Base-by-base conservation (phyloP, 2,797 vertebrate genomes). In the Telmatherina bonti region DNA sequence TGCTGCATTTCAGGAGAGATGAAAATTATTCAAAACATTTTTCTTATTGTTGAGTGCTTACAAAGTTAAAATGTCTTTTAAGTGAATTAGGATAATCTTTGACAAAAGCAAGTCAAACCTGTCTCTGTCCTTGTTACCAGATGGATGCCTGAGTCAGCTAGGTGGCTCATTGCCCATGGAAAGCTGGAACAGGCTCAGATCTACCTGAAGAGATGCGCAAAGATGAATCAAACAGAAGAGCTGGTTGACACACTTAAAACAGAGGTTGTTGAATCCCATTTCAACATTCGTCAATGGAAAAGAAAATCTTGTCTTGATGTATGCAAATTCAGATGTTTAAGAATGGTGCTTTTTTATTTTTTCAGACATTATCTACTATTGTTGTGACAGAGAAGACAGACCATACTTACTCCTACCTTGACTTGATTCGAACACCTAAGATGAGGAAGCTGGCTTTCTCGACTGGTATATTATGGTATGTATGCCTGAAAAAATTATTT, bases 391-490 rank as follows among this genome's bases (percentile, higher is more conserved):
- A 88, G 41, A 86, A 85, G 65, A 78, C 49, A 66, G 59, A 82
- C 15, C 83, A 35, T 15, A 90, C 24, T 20, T 96, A 95, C 77
- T 95, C 95, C 0, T 97, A 96, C 86, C 66, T 96, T 20, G 95
- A 95, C 74, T 87, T 98, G 77, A 91, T 97, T 65, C 93, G 88
- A 70, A 97, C 96, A 3, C 93, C 93, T 0, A 91, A 91, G 47
- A 93, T 98, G 81, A 92, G 95, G 70, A 95, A 79, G 72, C 91
- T 97, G 80, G 94, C 96, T 0, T 29, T 96, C 8, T 76, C 90
- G 15, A 95, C 94, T 62, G 95, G 95, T 38, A 36, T 82, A n/a
- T 33, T 96, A 70, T 98, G 97, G 97, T 98, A 33, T 66, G 88
- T 85, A 67, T 67, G 70, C 33, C 2, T 7, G 52, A 1, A 38